Base-by-base conservation (phyloP, 2,797 vertebrate species). In the Harpagifer antarcticus region DNA sequence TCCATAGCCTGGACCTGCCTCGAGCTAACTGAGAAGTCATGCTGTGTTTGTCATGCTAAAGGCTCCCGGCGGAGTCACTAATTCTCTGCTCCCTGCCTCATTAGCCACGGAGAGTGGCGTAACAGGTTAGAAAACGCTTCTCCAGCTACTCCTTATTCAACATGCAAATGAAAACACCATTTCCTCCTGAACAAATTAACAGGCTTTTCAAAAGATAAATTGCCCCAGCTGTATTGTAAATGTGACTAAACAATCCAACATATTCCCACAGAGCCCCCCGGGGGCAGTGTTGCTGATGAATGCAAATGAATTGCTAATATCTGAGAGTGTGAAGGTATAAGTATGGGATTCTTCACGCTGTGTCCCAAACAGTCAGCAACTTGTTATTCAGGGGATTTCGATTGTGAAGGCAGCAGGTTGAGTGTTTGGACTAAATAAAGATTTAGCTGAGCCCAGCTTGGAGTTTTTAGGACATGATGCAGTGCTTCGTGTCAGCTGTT, bases 151-250 rank as follows among this genome's bases (percentile, higher is more conserved):
- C 87, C 90, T 93, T 87, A 92, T 92, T 94, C 88, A 88, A 87
- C 90, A 94, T 94, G 93, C 91, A 94, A 93, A 94, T 94, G 87
- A 91, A 92, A 94, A 91, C 93, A 89, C 81, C 52, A 78, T 92
- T 90, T 90, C 81, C 91, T 91, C 88, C 87, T 89, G 87, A 94
- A 92, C 90, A 94, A 94, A 95, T 95, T 93, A 95, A 93, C 92
- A 89, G 86, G 90, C 91, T 93, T 93, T 94, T 94, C 86, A 93
- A 87, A 93, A 93, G 93, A 95, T 94, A 94, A 94, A 95, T 91
- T 90, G 90, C 91, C 93, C 92, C 92, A 86, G 92, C 91, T 93
- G 94, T 81, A 93, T 93, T 94, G 89, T 92, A 93, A 93, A 92
- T 94, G 91, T 91, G 88, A 92, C 91, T 93, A 91, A 94, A 94